Conservation (phyloP, 2,888 invertebrate genomes). For the Oxycera nigricornis region DNA sequence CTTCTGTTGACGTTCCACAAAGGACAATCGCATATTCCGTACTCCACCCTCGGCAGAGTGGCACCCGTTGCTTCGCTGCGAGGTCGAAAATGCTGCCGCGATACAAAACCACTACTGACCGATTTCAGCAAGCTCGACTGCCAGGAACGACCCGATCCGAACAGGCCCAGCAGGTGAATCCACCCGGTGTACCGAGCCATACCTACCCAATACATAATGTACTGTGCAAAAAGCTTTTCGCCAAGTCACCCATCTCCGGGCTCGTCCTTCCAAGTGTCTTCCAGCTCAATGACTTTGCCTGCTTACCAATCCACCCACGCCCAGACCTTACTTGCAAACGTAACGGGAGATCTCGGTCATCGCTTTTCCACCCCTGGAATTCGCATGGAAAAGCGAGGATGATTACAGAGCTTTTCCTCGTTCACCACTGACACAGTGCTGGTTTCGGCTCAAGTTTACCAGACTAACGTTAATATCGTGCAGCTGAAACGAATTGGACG, state of each 20-base stretch:
- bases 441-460: slow-evolving; percentile 1
- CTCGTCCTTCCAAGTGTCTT: not conserved
- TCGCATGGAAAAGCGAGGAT: not conserved
- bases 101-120: slow-evolving; percentile 25
- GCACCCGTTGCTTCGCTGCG: slow-evolving; percentile 10
- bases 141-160: slow-evolving; percentile 20
- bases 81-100: not conserved
- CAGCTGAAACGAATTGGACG: not conserved
- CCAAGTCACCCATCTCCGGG: not conserved
- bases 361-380: not conserved
- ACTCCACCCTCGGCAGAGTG: slow-evolving; percentile 16
- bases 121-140: not conserved
- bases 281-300: not conserved
- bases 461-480: not conserved
- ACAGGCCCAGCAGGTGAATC: slow-evolving; percentile 25
- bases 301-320: not conserved
- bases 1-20: slow-evolving; percentile 1
- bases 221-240: slow-evolving; percentile 3
- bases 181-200: not conserved
- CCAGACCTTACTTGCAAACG: not conserved
- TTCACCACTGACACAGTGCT: slow-evolving; percentile 26
- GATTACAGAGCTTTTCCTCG: slow-evolving; percentile 10
- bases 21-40: slow-evolving; percentile 39
- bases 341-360: not conserved
- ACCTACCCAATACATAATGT: not conserved